These are phyloP conservation scores for Ophion obscuratus DNA, from an alignment of 2,888 invertebrate genomes.

Conservation along the genomic window DNA sequence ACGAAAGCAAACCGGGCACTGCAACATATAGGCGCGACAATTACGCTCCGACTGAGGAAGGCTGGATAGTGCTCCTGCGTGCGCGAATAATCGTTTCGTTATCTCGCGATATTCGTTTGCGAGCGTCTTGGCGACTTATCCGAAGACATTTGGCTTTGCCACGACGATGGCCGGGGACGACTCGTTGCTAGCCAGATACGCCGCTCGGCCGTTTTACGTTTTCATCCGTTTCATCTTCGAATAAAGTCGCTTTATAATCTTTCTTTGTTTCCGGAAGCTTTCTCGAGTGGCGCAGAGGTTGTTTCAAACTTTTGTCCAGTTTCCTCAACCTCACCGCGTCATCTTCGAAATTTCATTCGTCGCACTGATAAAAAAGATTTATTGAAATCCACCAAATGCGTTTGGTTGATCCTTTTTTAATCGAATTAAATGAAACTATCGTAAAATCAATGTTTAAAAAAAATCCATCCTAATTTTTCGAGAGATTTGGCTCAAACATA, in stretches of 20 bases:
- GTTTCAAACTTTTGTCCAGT: constrained; percentile 43
- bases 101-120: constrained; percentile 52
- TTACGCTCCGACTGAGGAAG: constrained; percentile 23
- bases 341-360: constrained; percentile 27
- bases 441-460: no score
- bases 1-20: neutral
- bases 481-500: no score
- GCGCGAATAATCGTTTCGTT: constrained; percentile 52
- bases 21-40: constrained; percentile 26
- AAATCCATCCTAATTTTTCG: no score
- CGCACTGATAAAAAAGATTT: neutral
- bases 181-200: constrained; percentile 33
- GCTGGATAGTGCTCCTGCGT: constrained; percentile 30
- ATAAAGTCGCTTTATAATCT: constrained; percentile 56
- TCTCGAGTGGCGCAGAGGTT: constrained; percentile 16
- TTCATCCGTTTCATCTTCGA: constrained; percentile 49
- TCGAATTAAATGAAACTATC: neutral
- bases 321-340: constrained; percentile 7
- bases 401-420: neutral
- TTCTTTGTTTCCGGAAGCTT: constrained; percentile 41
- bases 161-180: constrained; percentile 30
- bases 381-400: neutral
- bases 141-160: constrained; percentile 48
- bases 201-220: constrained; percentile 41
- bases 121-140: constrained; percentile 51